Percentiles rank a stretch among this genome's conserved stretches.
phyloP scores from a whole-genome alignment of 2,797 vertebrate genomes.

The Allobates femoralis region DNA sequence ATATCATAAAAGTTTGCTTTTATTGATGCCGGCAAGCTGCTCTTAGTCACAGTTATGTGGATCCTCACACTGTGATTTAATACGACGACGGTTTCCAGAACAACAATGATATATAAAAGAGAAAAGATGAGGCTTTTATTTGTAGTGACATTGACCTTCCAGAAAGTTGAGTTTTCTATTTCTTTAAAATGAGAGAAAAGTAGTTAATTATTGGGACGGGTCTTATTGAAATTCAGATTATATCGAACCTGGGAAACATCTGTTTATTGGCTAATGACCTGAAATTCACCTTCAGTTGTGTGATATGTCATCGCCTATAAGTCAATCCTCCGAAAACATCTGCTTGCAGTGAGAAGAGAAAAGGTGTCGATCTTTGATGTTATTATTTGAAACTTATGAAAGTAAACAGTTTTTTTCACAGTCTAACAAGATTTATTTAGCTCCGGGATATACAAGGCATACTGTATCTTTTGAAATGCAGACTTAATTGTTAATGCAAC shows the following conservation, averaged over 20 bases:
- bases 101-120: slow-evolving; percentile 18
- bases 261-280: slow-evolving; percentile 40
- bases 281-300: slow-evolving; percentile 54
- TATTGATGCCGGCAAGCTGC: slow-evolving; percentile 15
- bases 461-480: slow-evolving; percentile 44
- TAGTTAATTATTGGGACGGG: slow-evolving; percentile 10
- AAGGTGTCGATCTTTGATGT: slow-evolving; percentile 57
- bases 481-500: slow-evolving; percentile 24
- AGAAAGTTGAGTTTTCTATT: slow-evolving; percentile 1
- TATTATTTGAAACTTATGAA: slow-evolving; percentile 37
- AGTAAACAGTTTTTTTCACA: not conserved
- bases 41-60: not conserved
- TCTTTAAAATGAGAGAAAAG: not conserved
- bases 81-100: not conserved
- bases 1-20: slow-evolving; percentile 1
- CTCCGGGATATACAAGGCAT: not conserved
- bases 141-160: not conserved
- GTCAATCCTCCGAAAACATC: slow-evolving; percentile 63
- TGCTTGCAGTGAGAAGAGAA: slow-evolving; percentile 62
- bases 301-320: slow-evolving; percentile 62
- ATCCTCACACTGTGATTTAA: slow-evolving; percentile 8
- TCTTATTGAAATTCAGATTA: slow-evolving; percentile 1
- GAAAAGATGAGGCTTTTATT: slow-evolving; percentile 28
- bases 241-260: slow-evolving; percentile 56
- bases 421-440: slow-evolving; percentile 49